phyloP scores from a whole-genome alignment of 2,797 vertebrate genomes.

The Eulemur albifrons region DNA sequence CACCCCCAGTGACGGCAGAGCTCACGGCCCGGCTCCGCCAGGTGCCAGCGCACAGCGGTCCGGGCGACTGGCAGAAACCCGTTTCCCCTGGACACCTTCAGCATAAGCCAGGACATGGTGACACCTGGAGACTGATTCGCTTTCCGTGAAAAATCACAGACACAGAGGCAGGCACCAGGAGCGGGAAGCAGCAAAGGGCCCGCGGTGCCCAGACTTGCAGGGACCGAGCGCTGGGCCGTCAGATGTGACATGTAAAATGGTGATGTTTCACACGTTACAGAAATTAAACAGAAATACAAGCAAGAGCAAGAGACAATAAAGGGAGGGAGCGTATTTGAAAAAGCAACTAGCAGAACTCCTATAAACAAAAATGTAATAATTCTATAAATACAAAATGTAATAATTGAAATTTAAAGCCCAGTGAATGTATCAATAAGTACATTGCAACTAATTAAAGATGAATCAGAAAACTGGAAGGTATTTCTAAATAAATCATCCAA shows the following conservation, averaged over 20 bases:
- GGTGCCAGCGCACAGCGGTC: neutral
- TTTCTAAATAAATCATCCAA: neutral
- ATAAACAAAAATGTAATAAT: neutral
- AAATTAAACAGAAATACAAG: neutral
- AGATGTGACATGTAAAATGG: neutral
- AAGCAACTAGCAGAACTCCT: neutral
- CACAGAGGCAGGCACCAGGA: neutral
- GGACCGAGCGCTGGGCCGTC: fast-evolving
- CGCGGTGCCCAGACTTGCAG: neutral
- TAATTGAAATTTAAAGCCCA: neutral
- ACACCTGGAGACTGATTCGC: neutral
- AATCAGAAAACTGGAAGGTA: neutral
- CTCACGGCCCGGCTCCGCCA: too few species aligned
- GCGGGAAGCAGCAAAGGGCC: neutral
- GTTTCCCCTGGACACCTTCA: neutral
- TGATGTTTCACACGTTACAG: neutral
- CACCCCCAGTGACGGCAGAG: too few species aligned
- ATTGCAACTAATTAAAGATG: neutral
- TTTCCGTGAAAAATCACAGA: neutral
- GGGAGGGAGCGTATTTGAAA: neutral
- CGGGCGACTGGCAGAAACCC: too few species aligned
- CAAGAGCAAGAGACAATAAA: neutral
- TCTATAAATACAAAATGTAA: neutral
- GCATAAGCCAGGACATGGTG: neutral
- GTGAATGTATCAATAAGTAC: neutral